Base-by-base conservation (phyloP, 2,888 invertebrate genomes). In the Trachelus iudaicus region DNA sequence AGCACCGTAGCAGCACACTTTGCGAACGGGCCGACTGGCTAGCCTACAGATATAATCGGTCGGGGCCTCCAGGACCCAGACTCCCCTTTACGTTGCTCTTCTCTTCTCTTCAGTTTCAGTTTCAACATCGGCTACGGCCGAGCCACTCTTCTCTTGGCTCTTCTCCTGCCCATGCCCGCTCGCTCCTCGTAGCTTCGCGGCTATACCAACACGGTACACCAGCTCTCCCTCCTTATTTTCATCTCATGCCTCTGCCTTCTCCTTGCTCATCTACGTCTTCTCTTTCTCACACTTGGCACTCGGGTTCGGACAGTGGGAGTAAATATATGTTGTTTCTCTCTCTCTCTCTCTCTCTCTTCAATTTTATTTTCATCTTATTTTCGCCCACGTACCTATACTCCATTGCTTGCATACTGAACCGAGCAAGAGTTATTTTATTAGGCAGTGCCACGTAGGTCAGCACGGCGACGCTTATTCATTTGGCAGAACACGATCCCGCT, bases 371-470 rank as follows among this genome's bases (percentile, higher is more conserved):
- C 80, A 81, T 75, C 78, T 79, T 79, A 73, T 74, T 75, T 83
- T 79, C 78, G 79, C 80, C 82, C 81, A 81, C 82, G 79, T 75
- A 75, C 77, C 76, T 34, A 56, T 23, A 33, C 71, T 56, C 73
- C 73, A 31, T 68, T 68, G 33, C 73, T 30, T 33, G 71, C 33
- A 34, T 13, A 33, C 71, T 34, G 82, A 83, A 84, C 81, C 75
- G 80, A 82, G 81, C 81, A 84, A 76, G 78, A 80, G 81, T 84
- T 85, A 80, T 77, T 81, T 84, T 84, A 82, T 69, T 82, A 82
- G 81, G 76, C 34, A 35, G 75, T 76, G 81, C 83, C 82, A 83
- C 83, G 81, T 81, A 80, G 76, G 73, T 78, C 71, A 71, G 71
- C 33, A 33, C 71, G 56, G 23, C 56, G 56, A 80, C 79, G 81